Evolutionary conservation across 2,797 vertebrate species (phyloP).

Genomic region (Gambelia wislizenii): DNA sequence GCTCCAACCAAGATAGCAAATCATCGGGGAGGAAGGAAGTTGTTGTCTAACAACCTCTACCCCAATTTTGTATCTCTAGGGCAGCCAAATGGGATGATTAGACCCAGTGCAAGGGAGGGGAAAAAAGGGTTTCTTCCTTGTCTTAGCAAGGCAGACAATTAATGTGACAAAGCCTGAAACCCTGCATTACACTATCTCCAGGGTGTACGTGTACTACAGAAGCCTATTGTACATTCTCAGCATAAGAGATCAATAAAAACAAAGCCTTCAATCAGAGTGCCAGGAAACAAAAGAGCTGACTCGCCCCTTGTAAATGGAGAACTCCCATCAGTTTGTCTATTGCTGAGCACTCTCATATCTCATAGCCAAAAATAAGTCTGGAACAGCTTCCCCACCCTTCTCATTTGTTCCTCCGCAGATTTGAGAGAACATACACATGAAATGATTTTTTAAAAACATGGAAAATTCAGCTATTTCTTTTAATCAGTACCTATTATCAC

Average conservation of each 20-base stretch:
- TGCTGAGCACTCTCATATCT: background rate
- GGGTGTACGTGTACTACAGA: background rate
- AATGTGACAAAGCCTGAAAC: conserved; percentile 2
- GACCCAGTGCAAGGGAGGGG: background rate
- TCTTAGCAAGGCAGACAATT: background rate
- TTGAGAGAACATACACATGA: background rate
- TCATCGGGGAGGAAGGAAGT: background rate
- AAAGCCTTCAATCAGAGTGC: conserved; percentile 30
- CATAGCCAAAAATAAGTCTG: conserved; percentile 7
- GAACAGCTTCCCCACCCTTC: background rate
- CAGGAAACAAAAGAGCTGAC: conserved; percentile 25
- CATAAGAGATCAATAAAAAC: conserved; percentile 20
- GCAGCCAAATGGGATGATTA: background rate
- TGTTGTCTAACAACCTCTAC: background rate
- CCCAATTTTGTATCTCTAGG: background rate
- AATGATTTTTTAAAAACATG: background rate
- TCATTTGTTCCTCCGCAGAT: background rate
- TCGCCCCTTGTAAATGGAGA: background rate
- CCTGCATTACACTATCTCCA: background rate
- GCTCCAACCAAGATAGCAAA: background rate
- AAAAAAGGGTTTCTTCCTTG: background rate
- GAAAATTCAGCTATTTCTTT: background rate
- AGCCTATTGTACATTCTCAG: background rate
- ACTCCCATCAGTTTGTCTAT: conserved; percentile 10
- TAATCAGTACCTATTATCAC: conserved; percentile 4